Conservation (phyloP, 2,113 vertebrate species). For the Marmota monax region DNA sequence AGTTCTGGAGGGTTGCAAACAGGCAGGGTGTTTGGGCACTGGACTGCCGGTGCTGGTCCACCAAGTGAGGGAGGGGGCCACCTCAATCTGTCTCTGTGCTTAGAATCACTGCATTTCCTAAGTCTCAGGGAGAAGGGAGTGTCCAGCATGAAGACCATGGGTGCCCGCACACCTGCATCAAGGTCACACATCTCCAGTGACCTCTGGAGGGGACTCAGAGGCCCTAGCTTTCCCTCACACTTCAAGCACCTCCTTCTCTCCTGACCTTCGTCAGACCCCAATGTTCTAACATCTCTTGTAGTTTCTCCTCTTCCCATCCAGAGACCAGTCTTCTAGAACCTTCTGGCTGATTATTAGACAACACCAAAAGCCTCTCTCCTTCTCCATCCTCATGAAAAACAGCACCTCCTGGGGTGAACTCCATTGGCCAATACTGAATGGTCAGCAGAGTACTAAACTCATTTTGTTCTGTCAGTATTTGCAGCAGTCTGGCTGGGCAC, state of each 20-base stretch:
- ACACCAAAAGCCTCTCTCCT: neutral
- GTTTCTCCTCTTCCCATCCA: neutral
- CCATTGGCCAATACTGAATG: too few relatives aligned
- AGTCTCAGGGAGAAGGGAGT: too few relatives aligned
- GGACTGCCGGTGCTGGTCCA: neutral
- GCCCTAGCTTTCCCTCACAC: accelerated
- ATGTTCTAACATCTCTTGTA: neutral
- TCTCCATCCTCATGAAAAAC: accelerated
- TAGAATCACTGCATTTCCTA: neutral
- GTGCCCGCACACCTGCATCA: accelerated
- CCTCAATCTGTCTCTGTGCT: neutral
- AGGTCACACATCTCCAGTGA: too few relatives aligned
- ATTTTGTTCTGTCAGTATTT: too few relatives aligned
- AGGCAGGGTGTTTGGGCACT: accelerated
- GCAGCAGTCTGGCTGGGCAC: too few relatives aligned
- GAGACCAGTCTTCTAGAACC: neutral
- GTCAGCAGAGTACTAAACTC: too few relatives aligned
- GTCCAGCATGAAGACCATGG: neutral
- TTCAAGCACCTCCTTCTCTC: accelerated
- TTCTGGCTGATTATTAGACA: neutral
- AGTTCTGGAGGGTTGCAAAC: too few relatives aligned
- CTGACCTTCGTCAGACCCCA: too few relatives aligned
- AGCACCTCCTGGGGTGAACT: accelerated
- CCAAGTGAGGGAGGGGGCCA: neutral
- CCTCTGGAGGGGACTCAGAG: neutral